Conservation (phyloP, 1,140 invertebrate genomes). For the Aethina tumida region DNA sequence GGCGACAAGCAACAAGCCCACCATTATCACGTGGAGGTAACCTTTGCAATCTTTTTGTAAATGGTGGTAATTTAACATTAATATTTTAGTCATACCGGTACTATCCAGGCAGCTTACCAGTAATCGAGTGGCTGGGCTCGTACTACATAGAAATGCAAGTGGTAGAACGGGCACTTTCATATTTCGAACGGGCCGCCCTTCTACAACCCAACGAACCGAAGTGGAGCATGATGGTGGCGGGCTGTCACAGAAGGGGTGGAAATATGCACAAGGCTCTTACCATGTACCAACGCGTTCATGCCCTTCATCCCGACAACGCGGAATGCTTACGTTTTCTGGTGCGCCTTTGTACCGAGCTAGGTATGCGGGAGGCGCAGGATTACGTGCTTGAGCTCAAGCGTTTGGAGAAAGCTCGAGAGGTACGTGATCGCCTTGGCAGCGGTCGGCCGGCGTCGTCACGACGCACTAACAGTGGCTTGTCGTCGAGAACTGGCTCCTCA, state of each 20-base stretch:
- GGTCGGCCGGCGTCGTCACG: slow-evolving; percentile 45
- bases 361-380: slow-evolving; percentile 67
- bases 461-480: slow-evolving; percentile 46
- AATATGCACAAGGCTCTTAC: slow-evolving; percentile 73
- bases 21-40: slow-evolving; percentile 83
- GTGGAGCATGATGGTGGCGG: slow-evolving; percentile 77
- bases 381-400: slow-evolving; percentile 74
- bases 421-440: slow-evolving; percentile 48
- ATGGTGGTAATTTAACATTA: slow-evolving; percentile 1
- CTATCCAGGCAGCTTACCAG: slow-evolving; percentile 80
- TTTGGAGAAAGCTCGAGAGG: slow-evolving; percentile 70
- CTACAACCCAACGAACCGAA: slow-evolving; percentile 77
- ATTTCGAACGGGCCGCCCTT: slow-evolving; percentile 81
- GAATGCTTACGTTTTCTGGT: slow-evolving; percentile 81
- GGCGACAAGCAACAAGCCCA: slow-evolving; percentile 88
- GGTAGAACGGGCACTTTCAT: slow-evolving; percentile 79
- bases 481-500: slow-evolving; percentile 44
- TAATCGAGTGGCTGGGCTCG: slow-evolving; percentile 85
- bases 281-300: slow-evolving; percentile 57
- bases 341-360: slow-evolving; percentile 70
- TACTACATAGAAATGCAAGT: slow-evolving; percentile 84
- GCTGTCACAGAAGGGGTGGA: slow-evolving; percentile 70
- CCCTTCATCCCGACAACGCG: slow-evolving; percentile 73
- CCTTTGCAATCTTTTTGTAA: slow-evolving; percentile 21
- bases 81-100: slow-evolving; percentile 67